Evolutionary conservation across 2,797 vertebrate species (phyloP).

Genomic region (Astyanax mexicanus): DNA sequence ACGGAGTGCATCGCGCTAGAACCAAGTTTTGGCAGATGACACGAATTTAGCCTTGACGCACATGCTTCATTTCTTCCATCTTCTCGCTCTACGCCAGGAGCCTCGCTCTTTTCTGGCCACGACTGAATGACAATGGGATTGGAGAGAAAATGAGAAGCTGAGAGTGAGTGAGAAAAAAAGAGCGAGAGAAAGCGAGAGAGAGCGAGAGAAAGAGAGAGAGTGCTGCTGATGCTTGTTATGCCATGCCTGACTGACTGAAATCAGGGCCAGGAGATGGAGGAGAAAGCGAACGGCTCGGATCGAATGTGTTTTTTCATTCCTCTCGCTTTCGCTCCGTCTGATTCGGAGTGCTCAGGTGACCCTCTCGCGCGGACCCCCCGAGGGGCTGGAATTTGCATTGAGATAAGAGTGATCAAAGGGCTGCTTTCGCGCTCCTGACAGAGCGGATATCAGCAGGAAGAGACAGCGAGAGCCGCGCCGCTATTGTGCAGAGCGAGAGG

Average conservation of each 20-base stretch:
- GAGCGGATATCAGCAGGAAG: conserved; percentile 18
- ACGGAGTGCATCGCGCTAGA: conserved; percentile 47
- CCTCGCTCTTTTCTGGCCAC: neutral
- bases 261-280: conserved; percentile 34
- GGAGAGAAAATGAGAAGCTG: neutral
- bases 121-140: conserved; percentile 19
- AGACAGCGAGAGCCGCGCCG: neutral
- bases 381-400: conserved; percentile 38
- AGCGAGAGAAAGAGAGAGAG: conserved; percentile 12
- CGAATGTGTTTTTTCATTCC: conserved; percentile 24
- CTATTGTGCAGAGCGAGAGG: neutral
- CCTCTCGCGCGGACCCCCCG: conserved; percentile 9
- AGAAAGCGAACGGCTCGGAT: conserved; percentile 16
- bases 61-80: conserved; percentile 42
- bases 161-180: conserved; percentile 9
- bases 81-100: neutral
- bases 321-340: conserved; percentile 16
- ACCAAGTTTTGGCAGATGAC: conserved; percentile 52
- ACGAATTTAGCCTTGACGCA: conserved; percentile 43
- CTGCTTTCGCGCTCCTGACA: conserved; percentile 24
- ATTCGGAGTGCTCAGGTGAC: conserved; percentile 30
- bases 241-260: conserved; percentile 3
- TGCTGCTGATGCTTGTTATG: conserved; percentile 15
- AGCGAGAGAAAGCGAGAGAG: neutral
- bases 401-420: conserved; percentile 43